phyloP scores from a whole-genome alignment of 2,113 vertebrate species.

The Ictalurus furcatus region DNA sequence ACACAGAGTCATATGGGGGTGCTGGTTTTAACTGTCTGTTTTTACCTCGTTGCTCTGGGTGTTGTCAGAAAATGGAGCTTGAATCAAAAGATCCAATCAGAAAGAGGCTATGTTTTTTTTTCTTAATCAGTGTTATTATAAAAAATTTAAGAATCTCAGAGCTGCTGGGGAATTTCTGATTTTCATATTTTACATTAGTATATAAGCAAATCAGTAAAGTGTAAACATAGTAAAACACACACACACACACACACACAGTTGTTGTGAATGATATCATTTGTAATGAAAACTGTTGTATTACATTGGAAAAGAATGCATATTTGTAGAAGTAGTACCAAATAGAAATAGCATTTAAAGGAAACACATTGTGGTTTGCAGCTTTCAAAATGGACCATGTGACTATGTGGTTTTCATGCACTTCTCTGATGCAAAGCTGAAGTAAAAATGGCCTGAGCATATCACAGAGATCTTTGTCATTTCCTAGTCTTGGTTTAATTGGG shows the following conservation, averaged over 20 bases:
- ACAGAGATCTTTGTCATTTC: neutral
- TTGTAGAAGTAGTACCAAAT: neutral
- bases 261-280: neutral
- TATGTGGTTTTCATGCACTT: neutral
- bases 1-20: neutral
- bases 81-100: neutral
- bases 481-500: neutral
- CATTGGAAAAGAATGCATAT: neutral
- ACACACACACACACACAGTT: neutral
- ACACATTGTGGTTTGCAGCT: constrained; percentile 7
- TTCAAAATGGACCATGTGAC: constrained; percentile 23
- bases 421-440: constrained; percentile 8
- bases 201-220: neutral
- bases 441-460: neutral
- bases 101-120: neutral
- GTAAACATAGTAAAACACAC: neutral
- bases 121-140: neutral
- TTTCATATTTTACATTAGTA: neutral
- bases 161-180: neutral
- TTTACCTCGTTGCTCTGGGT: neutral
- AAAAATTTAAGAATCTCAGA: neutral
- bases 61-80: neutral
- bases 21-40: neutral
- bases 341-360: neutral
- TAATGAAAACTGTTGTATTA: neutral